Percentiles rank a stretch among this genome's conserved stretches.
Conservation (phyloP, 2,113 vertebrate species). For the Gymnarchus niloticus region DNA sequence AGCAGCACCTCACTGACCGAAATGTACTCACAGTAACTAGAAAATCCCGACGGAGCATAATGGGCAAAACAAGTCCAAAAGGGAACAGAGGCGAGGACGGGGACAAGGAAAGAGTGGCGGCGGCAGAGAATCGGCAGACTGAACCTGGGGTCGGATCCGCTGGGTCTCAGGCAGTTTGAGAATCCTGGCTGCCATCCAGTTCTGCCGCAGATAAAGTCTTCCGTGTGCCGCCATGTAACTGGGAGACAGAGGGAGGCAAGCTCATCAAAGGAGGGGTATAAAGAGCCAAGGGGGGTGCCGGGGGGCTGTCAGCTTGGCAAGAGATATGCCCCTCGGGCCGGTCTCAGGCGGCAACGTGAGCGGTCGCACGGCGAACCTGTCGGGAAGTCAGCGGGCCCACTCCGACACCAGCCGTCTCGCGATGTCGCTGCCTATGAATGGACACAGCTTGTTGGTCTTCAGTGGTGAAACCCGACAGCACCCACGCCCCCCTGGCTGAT, state of each 20-base stretch:
- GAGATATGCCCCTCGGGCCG: neutral
- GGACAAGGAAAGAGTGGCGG: neutral
- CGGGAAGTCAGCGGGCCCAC: slow-evolving; percentile 86
- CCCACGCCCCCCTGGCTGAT: slow-evolving; percentile 79
- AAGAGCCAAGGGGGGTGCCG: neutral
- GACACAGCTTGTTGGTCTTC: slow-evolving; percentile 83
- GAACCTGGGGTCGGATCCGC: neutral
- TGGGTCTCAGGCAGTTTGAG: neutral
- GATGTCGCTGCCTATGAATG: slow-evolving; percentile 85
- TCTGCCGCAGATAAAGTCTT: neutral
- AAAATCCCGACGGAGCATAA: neutral
- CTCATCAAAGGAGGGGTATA: neutral
- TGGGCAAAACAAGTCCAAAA: neutral
- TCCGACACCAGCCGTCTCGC: slow-evolving; percentile 86
- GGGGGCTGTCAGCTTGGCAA: neutral
- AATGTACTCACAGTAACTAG: neutral
- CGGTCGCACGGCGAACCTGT: slow-evolving; percentile 80
- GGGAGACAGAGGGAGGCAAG: neutral
- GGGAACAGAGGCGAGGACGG: neutral
- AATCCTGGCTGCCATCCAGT: neutral
- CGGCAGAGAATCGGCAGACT: neutral
- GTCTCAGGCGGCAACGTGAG: neutral
- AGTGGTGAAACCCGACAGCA: slow-evolving; percentile 76
- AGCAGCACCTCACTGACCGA: neutral
- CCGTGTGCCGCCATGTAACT: neutral